Evolutionary conservation across 2,888 invertebrate genomes (phyloP).

Genomic region (Thecophora atra): DNA sequence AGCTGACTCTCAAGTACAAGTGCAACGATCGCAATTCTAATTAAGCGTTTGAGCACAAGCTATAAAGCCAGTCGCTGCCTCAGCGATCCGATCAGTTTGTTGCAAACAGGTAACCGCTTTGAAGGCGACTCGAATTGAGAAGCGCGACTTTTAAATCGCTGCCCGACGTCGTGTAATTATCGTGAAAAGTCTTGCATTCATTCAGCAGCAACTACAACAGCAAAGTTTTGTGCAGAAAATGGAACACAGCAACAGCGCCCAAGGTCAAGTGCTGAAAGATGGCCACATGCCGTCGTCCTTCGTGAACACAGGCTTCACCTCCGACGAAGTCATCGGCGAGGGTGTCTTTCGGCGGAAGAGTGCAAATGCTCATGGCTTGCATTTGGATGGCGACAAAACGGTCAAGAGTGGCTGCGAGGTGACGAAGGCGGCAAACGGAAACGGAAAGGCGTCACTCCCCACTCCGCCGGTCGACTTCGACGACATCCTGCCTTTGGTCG

Average conservation of each 20-base stretch:
- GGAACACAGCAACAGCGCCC: constrained; percentile 28
- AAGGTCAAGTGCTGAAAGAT: constrained; percentile 30
- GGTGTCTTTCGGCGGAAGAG: constrained; percentile 57
- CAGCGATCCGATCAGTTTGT: constrained; percentile 46
- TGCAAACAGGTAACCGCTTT: constrained; percentile 25
- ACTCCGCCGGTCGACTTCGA: constrained; percentile 78
- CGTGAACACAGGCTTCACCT: constrained; percentile 45
- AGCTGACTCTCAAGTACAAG: constrained; percentile 41
- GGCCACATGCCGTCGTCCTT: constrained; percentile 42
- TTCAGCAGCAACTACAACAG: neutral
- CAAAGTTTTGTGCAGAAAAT: constrained; percentile 21
- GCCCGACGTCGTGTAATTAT: constrained; percentile 3
- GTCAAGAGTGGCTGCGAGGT: constrained; percentile 34
- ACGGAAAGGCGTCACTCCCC: constrained; percentile 29
- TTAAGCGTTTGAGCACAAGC: constrained; percentile 40
- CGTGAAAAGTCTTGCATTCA: neutral
- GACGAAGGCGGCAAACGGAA: constrained; percentile 37
- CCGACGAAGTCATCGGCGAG: constrained; percentile 43
- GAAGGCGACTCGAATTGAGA: constrained; percentile 6
- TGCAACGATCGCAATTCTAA: constrained; percentile 41
- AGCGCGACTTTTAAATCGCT: neutral
- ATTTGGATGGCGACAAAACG: constrained; percentile 51
- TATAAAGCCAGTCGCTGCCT: constrained; percentile 46
- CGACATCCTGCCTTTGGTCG: constrained; percentile 82
- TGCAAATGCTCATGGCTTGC: constrained; percentile 54